Conservation (phyloP, 2,797 vertebrate species). For the Orestias chungarensis region DNA sequence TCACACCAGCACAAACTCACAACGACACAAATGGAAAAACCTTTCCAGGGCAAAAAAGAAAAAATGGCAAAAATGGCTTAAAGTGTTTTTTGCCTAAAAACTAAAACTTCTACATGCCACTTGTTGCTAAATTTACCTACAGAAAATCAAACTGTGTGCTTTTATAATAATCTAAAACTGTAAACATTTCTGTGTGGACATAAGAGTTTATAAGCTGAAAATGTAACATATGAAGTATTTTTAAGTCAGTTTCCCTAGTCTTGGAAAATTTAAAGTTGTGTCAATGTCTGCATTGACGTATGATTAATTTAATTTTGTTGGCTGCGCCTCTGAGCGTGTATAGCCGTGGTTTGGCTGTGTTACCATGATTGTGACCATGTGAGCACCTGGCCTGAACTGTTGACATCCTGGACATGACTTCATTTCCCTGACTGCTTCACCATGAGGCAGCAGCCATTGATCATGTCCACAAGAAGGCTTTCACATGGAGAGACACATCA, state of each 20-base stretch:
- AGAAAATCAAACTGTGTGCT: background rate
- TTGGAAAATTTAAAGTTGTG: slow-evolving; percentile 18
- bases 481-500: slow-evolving; percentile 46
- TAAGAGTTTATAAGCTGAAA: background rate
- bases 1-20: background rate
- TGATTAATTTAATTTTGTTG: background rate
- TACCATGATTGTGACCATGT: slow-evolving; percentile 39
- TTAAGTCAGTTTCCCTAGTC: background rate
- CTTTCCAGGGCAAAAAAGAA: background rate
- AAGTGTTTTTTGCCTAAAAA: background rate
- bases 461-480: slow-evolving; percentile 54
- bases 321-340: slow-evolving; percentile 45
- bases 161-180: no score
- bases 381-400: slow-evolving; percentile 23
- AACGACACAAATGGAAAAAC: background rate
- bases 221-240: background rate
- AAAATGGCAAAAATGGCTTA: background rate
- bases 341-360: slow-evolving; percentile 24
- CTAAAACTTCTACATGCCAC: background rate
- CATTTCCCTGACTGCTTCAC: slow-evolving; percentile 23
- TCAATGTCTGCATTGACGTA: slow-evolving; percentile 29
- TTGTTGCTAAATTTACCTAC: background rate
- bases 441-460: slow-evolving; percentile 47
- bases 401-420: slow-evolving; percentile 46
- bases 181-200: no score